Evolutionary conservation across 2,113 vertebrate species (phyloP), one percentile per base, ranked within the genome.

Genomic region (Gambusia holbrooki): DNA sequence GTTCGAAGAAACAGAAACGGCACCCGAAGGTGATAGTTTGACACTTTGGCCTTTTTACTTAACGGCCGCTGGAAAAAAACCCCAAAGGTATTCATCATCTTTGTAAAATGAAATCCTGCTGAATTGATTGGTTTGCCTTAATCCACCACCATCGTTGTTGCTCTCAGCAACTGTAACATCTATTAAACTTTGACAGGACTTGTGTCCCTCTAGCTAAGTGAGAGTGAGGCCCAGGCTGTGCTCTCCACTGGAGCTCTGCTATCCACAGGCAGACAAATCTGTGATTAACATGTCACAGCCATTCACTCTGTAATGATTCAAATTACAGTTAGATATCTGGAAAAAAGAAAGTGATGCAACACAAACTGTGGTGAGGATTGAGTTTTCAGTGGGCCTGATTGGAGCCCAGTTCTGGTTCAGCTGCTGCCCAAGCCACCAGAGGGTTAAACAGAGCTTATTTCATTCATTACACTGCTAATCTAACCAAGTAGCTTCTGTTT

Each of bases 241-340:
- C 77, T 92, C 87, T 88, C 86, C 76, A 82, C 75, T 80, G 82
- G 90, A 91, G 84, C 86, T 84, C 87, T 82, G 68, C 87, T 92
- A 84, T 88, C 88, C 85, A 85, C 85, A 87, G 37, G 83, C 86
- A 89, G 82, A 90, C 88, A 91, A 91, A 89, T 92, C 79, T 89
- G 90, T 92, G 91, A 94, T 94, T 91, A 93, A 93, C 89, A 87
- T 87, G 91, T 86, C 91, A 88, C 76, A 83, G 84, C 73, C 77
- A 77, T 79, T 81, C 79, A 78, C 80, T 87, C 74, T 22, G 58
- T 83, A 89, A 90, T 93, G 93, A 91, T 91, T 90, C 88, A 88
- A 90, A 94, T 93, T 89, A 90, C 80, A 71, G 85, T 84, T 76
- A 69, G 83, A 74, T 82, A 92, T 88, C 87, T 88, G 88, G 84